These are phyloP conservation scores for Brachypterus glaber DNA, from an alignment of 2,888 invertebrate genomes.

Conservation along the genomic window DNA sequence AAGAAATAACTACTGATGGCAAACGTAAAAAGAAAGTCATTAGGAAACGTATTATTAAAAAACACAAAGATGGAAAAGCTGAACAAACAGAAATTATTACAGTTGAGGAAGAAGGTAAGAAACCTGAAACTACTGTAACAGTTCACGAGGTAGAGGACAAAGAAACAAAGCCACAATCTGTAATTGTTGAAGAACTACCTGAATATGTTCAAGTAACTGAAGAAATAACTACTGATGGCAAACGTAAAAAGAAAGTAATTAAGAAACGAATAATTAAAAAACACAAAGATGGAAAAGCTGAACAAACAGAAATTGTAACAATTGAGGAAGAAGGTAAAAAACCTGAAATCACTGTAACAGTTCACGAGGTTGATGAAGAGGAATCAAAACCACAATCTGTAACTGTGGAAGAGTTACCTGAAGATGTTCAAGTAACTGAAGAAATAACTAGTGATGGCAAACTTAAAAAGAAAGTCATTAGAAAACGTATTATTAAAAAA, in stretches of 20 bases:
- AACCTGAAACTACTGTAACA: conserved; percentile 25
- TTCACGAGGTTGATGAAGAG: conserved; percentile 24
- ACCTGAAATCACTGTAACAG: conserved; percentile 29
- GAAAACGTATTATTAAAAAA: conserved; percentile 26
- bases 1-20: conserved; percentile 35
- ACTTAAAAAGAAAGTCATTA: conserved; percentile 27
- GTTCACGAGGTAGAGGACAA: conserved; percentile 20
- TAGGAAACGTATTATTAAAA: conserved; percentile 26
- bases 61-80: conserved; percentile 28
- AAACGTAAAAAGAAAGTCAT: conserved; percentile 28
- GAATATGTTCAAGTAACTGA: conserved; percentile 29
- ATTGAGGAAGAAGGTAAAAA: conserved; percentile 33
- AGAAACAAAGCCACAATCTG: conserved; percentile 12
- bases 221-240: conserved; percentile 24
- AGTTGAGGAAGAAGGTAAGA: conserved; percentile 37
- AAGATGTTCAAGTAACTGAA: conserved; percentile 24
- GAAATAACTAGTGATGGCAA: conserved; percentile 31
- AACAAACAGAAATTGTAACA: conserved; percentile 34
- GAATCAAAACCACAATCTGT: conserved; percentile 5
- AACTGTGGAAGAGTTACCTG: conserved; percentile 28
- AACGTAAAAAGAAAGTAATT: conserved; percentile 24
- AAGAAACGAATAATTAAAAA: conserved; percentile 28
- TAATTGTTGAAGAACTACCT: conserved; percentile 22
- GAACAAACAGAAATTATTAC: conserved; percentile 33
- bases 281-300: conserved; percentile 24